These are phyloP conservation scores for Mythimna vitellina DNA, from an alignment of 2,888 invertebrate genomes.

Conservation along the genomic window DNA sequence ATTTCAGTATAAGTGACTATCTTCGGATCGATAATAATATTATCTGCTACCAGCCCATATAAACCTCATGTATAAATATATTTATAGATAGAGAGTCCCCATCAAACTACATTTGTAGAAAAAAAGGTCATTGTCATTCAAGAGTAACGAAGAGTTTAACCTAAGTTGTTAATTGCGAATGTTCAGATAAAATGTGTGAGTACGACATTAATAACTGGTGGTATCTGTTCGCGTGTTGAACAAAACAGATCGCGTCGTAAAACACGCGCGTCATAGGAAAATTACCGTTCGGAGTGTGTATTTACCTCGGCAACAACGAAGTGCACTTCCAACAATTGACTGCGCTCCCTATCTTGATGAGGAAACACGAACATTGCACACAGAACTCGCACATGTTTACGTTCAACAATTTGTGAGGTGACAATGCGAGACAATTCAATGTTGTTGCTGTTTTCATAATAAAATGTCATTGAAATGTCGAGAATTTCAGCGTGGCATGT, in stretches of 20 bases:
- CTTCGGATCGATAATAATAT: conserved; percentile 20
- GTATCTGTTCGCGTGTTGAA: conserved; percentile 59
- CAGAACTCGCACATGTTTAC: conserved; percentile 58
- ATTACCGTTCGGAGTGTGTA: conserved; percentile 65
- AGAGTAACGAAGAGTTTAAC: conserved; percentile 39
- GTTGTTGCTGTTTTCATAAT: conserved; percentile 38
- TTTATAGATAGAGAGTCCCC: background rate
- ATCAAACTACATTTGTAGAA: conserved; percentile 34
- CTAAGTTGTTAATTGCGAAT: conserved; percentile 49
- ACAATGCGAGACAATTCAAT: conserved; percentile 56
- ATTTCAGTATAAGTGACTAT: conserved; percentile 24
- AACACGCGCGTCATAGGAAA: conserved; percentile 66
- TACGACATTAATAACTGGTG: conserved; percentile 47
- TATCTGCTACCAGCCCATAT: conserved; percentile 26
- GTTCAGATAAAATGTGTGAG: conserved; percentile 45
- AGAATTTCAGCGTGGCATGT: conserved; percentile 18
- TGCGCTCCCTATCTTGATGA: conserved; percentile 74
- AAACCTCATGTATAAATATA: conserved; percentile 18
- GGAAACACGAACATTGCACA: conserved; percentile 74
- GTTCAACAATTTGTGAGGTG: conserved; percentile 59
- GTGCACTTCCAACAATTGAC: conserved; percentile 83
- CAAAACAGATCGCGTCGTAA: conserved; percentile 56
- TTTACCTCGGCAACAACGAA: conserved; percentile 77
- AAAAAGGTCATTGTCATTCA: conserved; percentile 44
- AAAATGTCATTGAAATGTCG: conserved; percentile 38